Percentiles rank a stretch among this genome's conserved stretches.
Evolutionary conservation across 2,113 vertebrate species (phyloP).

Genomic region (Microcebus ravelobensis): DNA sequence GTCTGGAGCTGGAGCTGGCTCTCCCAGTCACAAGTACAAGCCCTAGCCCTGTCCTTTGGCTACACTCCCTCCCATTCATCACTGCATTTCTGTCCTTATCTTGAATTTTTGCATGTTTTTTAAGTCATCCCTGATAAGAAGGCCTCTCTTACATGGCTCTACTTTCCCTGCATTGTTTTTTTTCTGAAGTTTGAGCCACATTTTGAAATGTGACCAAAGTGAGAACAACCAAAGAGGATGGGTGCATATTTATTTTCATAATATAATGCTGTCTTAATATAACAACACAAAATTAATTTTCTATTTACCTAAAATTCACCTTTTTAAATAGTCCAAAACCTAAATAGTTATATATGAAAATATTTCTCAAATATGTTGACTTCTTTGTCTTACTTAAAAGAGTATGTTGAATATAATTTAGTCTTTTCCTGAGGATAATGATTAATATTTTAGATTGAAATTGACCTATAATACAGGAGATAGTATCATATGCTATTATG

Average conservation of each 20-base stretch:
- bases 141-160: background rate
- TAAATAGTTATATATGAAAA: background rate
- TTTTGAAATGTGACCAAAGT: background rate
- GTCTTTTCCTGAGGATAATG: background rate
- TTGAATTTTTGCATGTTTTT: background rate
- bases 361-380: background rate
- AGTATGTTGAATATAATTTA: background rate
- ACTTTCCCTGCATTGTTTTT: background rate
- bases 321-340: constrained; percentile 12
- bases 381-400: background rate
- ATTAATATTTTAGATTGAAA: background rate
- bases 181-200: constrained; percentile 7
- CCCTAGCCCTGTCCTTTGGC: background rate
- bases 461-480: background rate
- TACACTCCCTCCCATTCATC: background rate
- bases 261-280: background rate
- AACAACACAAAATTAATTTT: background rate
- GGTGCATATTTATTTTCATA: background rate
- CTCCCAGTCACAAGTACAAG: background rate
- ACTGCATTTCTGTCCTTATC: background rate
- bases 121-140: background rate
- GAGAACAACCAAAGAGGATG: constrained; percentile 28
- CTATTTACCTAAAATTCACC: constrained; percentile 16
- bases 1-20: background rate
- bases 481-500: background rate